Base-by-base conservation (phyloP, 1,140 invertebrate genomes). In the Bilobella aurantiaca region DNA sequence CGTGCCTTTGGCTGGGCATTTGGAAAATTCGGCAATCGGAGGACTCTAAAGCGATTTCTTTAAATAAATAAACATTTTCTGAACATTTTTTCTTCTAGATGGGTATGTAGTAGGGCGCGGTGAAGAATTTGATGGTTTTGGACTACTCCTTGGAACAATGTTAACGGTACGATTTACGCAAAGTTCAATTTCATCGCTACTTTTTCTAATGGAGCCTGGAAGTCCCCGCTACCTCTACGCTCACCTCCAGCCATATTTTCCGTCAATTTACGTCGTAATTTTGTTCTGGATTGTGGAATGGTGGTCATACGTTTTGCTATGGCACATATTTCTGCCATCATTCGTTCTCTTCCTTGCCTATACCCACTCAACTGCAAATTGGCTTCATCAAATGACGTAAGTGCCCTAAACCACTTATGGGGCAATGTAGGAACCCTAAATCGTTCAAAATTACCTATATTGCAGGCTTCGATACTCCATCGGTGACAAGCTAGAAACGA, bases 381-480 rank as follows among this genome's bases (percentile, higher is more conserved):
- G 58, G 58, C 58, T 59, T 8, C 14, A 34, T 12, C 8, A 59
- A 59, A 59, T 59, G 5, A 29, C 5, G 58, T 59, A 59, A 59
- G 25, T 21, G n/a, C n/a, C n/a, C n/a, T n/a, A n/a, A n/a, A n/a
- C n/a, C n/a, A n/a, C n/a, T n/a, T n/a, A n/a, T n/a, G n/a, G n/a
- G n/a, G n/a, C n/a, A n/a, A n/a, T n/a, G n/a, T n/a, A n/a, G n/a
- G n/a, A n/a, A n/a, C n/a, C n/a, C n/a, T 29, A 59, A 27, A 31
- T 59, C 28, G 58, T 23, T 28, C 23, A 3, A 34, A 34, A 59
- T 59, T 34, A 31, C n/a, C 21, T 14, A 57, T 8, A 8, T 23
- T 57, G 5, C 27, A 57, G 27, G 12, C 53, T 12, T 57, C 27
- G 53, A 21, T 29, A 34, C 58, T 30, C 8, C 8, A 57, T 8